phyloP scores from a whole-genome alignment of 2,888 invertebrate species.

The Galeruca laticollis region DNA sequence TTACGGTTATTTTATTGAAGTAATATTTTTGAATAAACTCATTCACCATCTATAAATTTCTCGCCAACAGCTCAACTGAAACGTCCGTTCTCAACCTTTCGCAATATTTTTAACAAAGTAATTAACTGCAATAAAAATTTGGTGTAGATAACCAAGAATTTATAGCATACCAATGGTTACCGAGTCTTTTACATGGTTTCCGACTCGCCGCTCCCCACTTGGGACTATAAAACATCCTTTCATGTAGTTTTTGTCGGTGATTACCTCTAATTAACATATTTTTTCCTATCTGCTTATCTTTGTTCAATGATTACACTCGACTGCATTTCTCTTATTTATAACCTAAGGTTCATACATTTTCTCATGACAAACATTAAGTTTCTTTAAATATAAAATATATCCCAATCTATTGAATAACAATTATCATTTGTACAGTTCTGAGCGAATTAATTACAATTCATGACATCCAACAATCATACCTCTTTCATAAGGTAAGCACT shows the following conservation, averaged over 20 bases:
- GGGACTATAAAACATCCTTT: slow-evolving; percentile 9
- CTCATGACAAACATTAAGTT: not conserved
- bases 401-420: too few species aligned
- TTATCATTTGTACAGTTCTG: too few species aligned
- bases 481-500: too few species aligned
- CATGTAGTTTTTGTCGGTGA: slow-evolving; percentile 11
- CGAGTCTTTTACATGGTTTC: slow-evolving; percentile 11
- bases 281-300: slow-evolving; percentile 1
- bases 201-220: slow-evolving; percentile 10
- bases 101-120: slow-evolving; percentile 6
- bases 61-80: not conserved
- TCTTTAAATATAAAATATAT: not conserved
- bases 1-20: not conserved
- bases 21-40: not conserved
- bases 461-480: too few species aligned
- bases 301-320: slow-evolving; percentile 7
- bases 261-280: slow-evolving; percentile 15
- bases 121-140: slow-evolving; percentile 9
- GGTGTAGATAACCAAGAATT: slow-evolving; percentile 9
- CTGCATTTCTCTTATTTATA: not conserved
- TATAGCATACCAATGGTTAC: slow-evolving; percentile 12
- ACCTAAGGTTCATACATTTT: not conserved
- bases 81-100: not conserved
- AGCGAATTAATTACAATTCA: too few species aligned
- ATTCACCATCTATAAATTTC: not conserved